Base-by-base conservation (phyloP, 2,113 vertebrate species). In the Strigops habroptila region DNA sequence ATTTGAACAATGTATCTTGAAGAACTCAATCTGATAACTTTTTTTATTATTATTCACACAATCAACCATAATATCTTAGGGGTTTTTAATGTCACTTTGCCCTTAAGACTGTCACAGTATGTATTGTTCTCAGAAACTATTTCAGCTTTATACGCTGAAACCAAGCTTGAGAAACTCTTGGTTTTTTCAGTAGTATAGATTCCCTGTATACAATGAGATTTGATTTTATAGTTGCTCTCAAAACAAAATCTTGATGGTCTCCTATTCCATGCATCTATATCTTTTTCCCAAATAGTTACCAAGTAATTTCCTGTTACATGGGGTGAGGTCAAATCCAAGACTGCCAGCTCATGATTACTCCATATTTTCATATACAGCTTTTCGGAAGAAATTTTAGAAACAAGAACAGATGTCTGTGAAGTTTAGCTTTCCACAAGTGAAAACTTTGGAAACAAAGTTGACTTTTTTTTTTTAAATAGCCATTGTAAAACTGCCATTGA, bases 271-370 rank as follows among this genome's bases (percentile, higher is more conserved):
- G 3, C 21, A 74, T 87, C 37, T 86, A 9, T 75, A n/a, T 90
- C 93, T 89, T n/a, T n/a, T n/a, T 90, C 46, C 46, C 41, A 81
- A 25, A 49, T 48, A 83, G 35, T 77, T 88, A 77, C 64, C 16
- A 39, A 93, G 49, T 78, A 84, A 87, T 93, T 94, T 95, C 77
- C 75, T 82, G n/a, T 90, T 87, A 63, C 21, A 51, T 77, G 43
- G 92, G 37, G n/a, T 91, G 39, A 86, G n/a, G 69, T 93, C 82
- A 94, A 80, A 57, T 77, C 27, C 41, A 67, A 77, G 53, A 86
- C 39, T 74, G 51, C 73, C 68, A 80, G 59, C 19, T 87, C 30
- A 37, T 52, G 69, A 35, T 81, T 92, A 48, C 69, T 91, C 89
- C 46, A 30, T 73, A 27, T 77, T 83, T 96, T 70, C 59, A 92